These are phyloP conservation scores for Epicampocera succincta DNA, from an alignment of 2,888 invertebrate genomes.

Conservation along the genomic window DNA sequence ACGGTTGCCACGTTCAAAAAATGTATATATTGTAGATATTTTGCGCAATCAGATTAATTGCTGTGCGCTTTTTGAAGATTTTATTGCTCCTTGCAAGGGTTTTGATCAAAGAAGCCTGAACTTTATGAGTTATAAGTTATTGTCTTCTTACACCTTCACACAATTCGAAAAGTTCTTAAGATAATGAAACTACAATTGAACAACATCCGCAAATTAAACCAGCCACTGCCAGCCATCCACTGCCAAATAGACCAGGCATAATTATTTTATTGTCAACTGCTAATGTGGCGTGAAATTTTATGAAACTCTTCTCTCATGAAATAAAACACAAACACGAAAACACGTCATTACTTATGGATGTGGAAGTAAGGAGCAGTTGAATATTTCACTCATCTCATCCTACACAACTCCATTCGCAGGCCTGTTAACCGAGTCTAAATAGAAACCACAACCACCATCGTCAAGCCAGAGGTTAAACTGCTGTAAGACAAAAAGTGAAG, in stretches of 20 bases:
- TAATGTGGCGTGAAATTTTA: slow-evolving; percentile 77
- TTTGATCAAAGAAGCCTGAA: too few species aligned
- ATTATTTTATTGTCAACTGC: slow-evolving; percentile 76
- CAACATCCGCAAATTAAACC: slow-evolving; percentile 1
- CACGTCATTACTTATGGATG: slow-evolving; percentile 36
- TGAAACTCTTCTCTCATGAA: slow-evolving; percentile 60
- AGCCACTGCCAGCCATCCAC: background rate
- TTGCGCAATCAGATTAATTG: too few species aligned
- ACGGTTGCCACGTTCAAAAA: too few species aligned
- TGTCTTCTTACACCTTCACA: slow-evolving; percentile 7
- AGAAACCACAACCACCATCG: slow-evolving; percentile 26
- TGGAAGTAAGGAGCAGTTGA: slow-evolving; percentile 18
- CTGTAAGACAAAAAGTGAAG: slow-evolving; percentile 25
- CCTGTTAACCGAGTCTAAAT: slow-evolving; percentile 30
- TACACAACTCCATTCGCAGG: background rate
- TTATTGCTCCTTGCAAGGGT: too few species aligned
- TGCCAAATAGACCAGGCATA: slow-evolving; percentile 65
- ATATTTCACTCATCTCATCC: slow-evolving; percentile 32
- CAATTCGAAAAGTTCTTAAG: slow-evolving; percentile 51
- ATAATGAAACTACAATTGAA: slow-evolving; percentile 58
- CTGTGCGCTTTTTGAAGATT: too few species aligned
- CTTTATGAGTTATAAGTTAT: too few species aligned
- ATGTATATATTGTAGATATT: too few species aligned
- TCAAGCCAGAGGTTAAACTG: slow-evolving; percentile 15
- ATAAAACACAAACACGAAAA: slow-evolving; percentile 30